Percentiles rank a stretch among this genome's conserved stretches.
phyloP scores from a whole-genome alignment of 92 coral and sea anemone species.

The Siderastrea radians region DNA sequence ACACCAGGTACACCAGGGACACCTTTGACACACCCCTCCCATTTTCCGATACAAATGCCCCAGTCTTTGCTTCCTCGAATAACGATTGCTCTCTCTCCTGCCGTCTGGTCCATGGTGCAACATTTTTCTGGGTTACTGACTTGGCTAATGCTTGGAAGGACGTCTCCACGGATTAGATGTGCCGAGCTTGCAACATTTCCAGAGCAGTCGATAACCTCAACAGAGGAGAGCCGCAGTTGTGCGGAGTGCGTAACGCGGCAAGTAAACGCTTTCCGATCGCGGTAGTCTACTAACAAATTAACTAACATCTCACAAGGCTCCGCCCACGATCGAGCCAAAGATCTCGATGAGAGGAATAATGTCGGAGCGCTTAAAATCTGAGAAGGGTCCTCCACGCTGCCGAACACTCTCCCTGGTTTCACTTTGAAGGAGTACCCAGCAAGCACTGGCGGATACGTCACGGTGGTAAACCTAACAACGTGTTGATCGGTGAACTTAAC shows the following conservation, averaged over 20 bases:
- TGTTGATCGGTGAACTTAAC: constrained; percentile 5
- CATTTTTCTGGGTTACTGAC: constrained; percentile 15
- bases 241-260: constrained; percentile 80
- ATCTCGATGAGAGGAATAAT: constrained; percentile 55
- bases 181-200: constrained; percentile 77
- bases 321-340: constrained; percentile 39
- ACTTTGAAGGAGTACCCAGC: constrained; percentile 54
- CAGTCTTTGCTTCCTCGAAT: constrained; percentile 85
- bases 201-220: constrained; percentile 67
- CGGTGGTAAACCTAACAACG: constrained; percentile 52
- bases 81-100: constrained; percentile 76
- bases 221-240: constrained; percentile 68
- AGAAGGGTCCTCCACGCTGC: constrained; percentile 32
- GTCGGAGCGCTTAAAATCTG: constrained; percentile 59
- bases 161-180: constrained; percentile 71
- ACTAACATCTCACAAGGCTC: constrained; percentile 54
- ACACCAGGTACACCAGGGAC: constrained; percentile 58
- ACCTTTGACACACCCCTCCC: constrained; percentile 71
- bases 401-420: constrained; percentile 41
- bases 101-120: constrained; percentile 25
- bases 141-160: constrained; percentile 65
- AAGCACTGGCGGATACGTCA: constrained; percentile 31
- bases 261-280: constrained; percentile 47
- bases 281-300: constrained; percentile 49
- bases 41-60: constrained; percentile 83